Percentiles rank a stretch among this genome's conserved stretches.
phyloP scores from a whole-genome alignment of 2,888 invertebrate genomes.

The Nowickia ferox region DNA sequence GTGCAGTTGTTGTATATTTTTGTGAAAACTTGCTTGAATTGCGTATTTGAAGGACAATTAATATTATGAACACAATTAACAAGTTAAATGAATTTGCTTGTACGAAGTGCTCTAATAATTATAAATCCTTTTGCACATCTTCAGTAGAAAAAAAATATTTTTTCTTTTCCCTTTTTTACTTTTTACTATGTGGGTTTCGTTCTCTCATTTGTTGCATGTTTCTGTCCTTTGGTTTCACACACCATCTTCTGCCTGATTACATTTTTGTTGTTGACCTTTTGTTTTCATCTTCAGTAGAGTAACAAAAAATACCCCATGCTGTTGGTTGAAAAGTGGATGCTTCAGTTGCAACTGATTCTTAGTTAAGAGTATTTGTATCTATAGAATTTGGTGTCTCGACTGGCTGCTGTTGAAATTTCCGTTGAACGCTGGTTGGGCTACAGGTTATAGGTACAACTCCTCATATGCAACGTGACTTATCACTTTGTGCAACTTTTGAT shows the following conservation, averaged over 20 bases:
- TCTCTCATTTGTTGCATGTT: neutral
- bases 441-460: neutral
- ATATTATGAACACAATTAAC: no score
- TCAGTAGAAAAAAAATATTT: neutral
- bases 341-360: conserved; percentile 10
- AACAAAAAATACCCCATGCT: conserved; percentile 2
- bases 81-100: no score
- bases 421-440: neutral
- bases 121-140: no score
- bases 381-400: conserved; percentile 12
- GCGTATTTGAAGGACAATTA: no score
- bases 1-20: no score
- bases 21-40: no score
- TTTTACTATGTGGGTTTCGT: neutral
- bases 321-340: conserved; percentile 32
- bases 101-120: no score
- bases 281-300: conserved; percentile 43
- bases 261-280: conserved; percentile 60
- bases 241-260: conserved; percentile 20
- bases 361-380: neutral
- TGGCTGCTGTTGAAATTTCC: conserved; percentile 32
- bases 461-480: conserved; percentile 70
- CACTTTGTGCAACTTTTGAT: conserved; percentile 68
- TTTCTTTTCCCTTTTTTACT: neutral
- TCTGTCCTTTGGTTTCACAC: conserved; percentile 10